Percentiles rank a stretch among this genome's conserved stretches.
phyloP scores from a whole-genome alignment of 2,888 invertebrate genomes.

The Meta bourneti region DNA sequence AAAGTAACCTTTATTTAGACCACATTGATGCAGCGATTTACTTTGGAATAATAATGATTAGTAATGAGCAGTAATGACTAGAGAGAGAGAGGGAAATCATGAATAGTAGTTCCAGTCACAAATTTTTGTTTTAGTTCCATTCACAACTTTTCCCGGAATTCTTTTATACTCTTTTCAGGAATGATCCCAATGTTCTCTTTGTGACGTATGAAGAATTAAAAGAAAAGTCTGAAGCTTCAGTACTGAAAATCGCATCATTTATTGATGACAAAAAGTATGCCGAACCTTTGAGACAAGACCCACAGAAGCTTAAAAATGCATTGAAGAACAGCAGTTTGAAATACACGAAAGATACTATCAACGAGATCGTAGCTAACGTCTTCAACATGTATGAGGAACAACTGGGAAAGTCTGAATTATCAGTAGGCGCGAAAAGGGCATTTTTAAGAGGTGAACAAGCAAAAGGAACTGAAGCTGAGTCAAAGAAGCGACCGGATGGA shows the following conservation, averaged over 20 bases:
- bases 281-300: conserved; percentile 33
- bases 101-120: too few relatives aligned
- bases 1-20: too few relatives aligned
- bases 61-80: too few relatives aligned
- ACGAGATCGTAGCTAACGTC: not conserved
- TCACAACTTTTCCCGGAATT: too few relatives aligned
- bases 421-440: too few relatives aligned
- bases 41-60: too few relatives aligned
- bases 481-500: not conserved
- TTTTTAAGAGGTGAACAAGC: not conserved
- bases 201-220: conserved; percentile 81
- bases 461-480: not conserved
- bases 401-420: too few relatives aligned
- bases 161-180: conserved; percentile 46
- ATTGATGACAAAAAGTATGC: conserved; percentile 69
- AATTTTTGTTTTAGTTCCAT: too few relatives aligned
- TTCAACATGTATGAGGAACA: too few relatives aligned
- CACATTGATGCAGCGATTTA: too few relatives aligned
- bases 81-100: too few relatives aligned
- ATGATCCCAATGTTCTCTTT: conserved; percentile 80
- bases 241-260: conserved; percentile 78
- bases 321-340: conserved; percentile 62
- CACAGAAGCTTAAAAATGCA: conserved; percentile 31
- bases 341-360: conserved; percentile 63
- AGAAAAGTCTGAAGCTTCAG: conserved; percentile 69